Conservation (phyloP, 2,113 vertebrate genomes). For the Callopanchax toddi region DNA sequence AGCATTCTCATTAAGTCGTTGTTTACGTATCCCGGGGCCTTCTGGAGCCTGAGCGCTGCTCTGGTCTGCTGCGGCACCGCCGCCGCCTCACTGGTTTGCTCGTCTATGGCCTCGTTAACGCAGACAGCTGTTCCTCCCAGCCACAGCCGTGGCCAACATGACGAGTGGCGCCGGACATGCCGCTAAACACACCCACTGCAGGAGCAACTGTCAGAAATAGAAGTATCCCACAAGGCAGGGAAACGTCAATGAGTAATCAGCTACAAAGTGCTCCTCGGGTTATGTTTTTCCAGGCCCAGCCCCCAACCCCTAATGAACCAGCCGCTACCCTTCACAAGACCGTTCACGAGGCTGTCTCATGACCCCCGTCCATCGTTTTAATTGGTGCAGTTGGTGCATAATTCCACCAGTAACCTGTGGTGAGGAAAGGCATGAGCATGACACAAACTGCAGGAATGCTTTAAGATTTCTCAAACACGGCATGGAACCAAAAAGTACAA, state of each 20-base stretch:
- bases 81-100: conserved; percentile 60
- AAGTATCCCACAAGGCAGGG: conserved; percentile 64
- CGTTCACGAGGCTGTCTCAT: conserved; percentile 30
- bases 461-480: conserved; percentile 1
- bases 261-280: conserved; percentile 58
- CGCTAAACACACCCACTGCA: conserved; percentile 52
- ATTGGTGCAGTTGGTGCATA: conserved; percentile 39
- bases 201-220: conserved; percentile 68
- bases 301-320: conserved; percentile 36
- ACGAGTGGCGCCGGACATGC: conserved; percentile 67
- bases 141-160: conserved; percentile 61
- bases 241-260: conserved; percentile 74
- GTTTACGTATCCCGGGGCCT: conserved; percentile 78
- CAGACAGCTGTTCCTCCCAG: conserved; percentile 82
- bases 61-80: conserved; percentile 51
- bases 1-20: conserved; percentile 80
- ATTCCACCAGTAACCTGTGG: conserved; percentile 46
- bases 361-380: conserved; percentile 31
- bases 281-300: conserved; percentile 38
- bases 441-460: conserved; percentile 27
- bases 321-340: conserved; percentile 41
- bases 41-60: conserved; percentile 59
- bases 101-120: conserved; percentile 72
- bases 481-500: background rate
- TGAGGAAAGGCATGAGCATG: conserved; percentile 4